Percentiles rank a stretch among this genome's conserved stretches.
Conservation (phyloP, 2,113 vertebrate species). For the Saimiri boliviensis region DNA sequence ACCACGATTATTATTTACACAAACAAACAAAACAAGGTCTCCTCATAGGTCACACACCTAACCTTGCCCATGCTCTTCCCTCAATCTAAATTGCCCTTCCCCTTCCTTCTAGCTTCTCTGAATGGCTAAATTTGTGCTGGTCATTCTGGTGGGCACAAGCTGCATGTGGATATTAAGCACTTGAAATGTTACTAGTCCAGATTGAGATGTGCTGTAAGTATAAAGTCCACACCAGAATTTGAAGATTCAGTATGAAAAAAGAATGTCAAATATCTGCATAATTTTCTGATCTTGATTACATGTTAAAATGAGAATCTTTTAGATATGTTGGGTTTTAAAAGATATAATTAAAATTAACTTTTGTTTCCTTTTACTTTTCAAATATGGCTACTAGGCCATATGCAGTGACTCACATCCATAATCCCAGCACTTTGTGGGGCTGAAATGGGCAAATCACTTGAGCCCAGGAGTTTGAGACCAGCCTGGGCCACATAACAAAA, state of each 20-base stretch:
- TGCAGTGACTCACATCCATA: too few relatives aligned
- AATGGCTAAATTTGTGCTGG: neutral
- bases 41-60: neutral
- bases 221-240: neutral
- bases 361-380: neutral
- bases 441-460: too few relatives aligned
- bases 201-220: neutral
- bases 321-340: neutral
- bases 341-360: neutral
- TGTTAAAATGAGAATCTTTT: slow-evolving; percentile 26
- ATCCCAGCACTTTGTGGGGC: too few relatives aligned
- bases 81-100: neutral
- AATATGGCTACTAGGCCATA: neutral
- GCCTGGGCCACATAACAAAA: too few relatives aligned
- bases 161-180: neutral
- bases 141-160: neutral
- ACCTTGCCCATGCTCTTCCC: neutral
- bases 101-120: neutral
- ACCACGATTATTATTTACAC: neutral
- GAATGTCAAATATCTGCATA: neutral
- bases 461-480: too few relatives aligned
- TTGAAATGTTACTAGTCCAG: neutral
- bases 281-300: slow-evolving; percentile 26
- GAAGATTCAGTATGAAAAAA: slow-evolving; percentile 15
- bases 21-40: neutral